Conservation (phyloP, 2,888 invertebrate species). For the Hemicrepidius hirtus region DNA sequence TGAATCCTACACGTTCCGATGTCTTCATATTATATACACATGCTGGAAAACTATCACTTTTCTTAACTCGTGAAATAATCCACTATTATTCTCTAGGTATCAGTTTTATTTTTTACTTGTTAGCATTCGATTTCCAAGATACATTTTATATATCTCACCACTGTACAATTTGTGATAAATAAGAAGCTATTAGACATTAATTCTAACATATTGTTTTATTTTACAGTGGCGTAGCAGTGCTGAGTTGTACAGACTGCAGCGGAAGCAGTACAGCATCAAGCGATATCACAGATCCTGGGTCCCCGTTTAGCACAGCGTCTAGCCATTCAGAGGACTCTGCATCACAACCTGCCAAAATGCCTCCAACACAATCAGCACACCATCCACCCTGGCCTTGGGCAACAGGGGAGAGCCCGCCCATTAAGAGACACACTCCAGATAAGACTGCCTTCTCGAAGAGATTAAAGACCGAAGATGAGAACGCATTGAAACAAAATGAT, state of each 20-base stretch:
- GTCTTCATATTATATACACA: no score
- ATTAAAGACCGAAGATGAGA: conserved; percentile 60
- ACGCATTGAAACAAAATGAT: conserved; percentile 48
- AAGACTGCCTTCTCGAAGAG: conserved; percentile 65
- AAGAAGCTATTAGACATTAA: no score
- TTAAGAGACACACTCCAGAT: conserved; percentile 58
- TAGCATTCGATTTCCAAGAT: no score
- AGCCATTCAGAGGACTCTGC: conserved; percentile 71
- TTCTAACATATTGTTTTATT: conserved; percentile 58
- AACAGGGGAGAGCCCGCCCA: conserved; percentile 57
- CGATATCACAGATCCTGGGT: conserved; percentile 91
- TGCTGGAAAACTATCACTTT: no score
- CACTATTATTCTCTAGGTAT: no score
- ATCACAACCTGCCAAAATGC: conserved; percentile 67
- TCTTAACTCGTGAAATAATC: no score
- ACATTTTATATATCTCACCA: no score
- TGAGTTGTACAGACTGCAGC: conserved; percentile 84
- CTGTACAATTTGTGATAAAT: no score
- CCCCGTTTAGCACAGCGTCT: conserved; percentile 85
- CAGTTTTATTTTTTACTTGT: no score
- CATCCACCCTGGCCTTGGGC: conserved; percentile 64
- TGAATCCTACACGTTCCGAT: no score
- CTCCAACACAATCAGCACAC: conserved; percentile 65
- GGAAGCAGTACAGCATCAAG: conserved; percentile 77
- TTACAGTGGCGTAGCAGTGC: conserved; percentile 87